These are phyloP conservation scores for Orchesella cincta DNA, from an alignment of 1,140 invertebrate genomes.

Conservation along the genomic window DNA sequence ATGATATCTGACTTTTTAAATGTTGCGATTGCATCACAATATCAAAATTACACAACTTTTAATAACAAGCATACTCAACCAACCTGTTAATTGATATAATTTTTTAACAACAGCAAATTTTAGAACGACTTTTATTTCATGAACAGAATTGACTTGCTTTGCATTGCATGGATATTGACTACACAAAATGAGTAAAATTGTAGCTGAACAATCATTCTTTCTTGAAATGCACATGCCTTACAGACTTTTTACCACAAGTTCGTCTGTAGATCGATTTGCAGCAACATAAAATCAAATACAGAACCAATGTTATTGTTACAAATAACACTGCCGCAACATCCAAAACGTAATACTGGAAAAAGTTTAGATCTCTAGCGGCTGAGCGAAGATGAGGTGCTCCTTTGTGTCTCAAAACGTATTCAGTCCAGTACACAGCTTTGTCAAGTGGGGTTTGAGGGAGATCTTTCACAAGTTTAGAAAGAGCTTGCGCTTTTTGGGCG, in stretches of 20 bases:
- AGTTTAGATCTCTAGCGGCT: constrained; percentile 46
- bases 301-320: not conserved
- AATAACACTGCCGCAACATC: constrained; percentile 42
- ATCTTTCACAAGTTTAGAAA: constrained; percentile 43
- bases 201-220: not conserved
- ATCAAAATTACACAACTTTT: too few species aligned
- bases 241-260: not conserved
- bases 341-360: constrained; percentile 48
- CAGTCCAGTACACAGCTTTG: constrained; percentile 51
- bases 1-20: too few species aligned
- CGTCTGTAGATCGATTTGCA: not conserved
- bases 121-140: too few species aligned
- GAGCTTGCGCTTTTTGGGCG: constrained; percentile 31
- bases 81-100: too few species aligned
- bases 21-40: too few species aligned
- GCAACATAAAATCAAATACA: not conserved
- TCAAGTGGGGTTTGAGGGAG: constrained; percentile 48
- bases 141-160: too few species aligned
- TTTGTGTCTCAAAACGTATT: constrained; percentile 51
- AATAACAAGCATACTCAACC: too few species aligned
- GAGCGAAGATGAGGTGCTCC: constrained; percentile 50
- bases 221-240: not conserved
- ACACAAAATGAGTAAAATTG: not conserved
- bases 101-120: too few species aligned
- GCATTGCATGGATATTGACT: not conserved